Base-by-base conservation (phyloP, 2,888 invertebrate genomes). In the Phasia obesa region DNA sequence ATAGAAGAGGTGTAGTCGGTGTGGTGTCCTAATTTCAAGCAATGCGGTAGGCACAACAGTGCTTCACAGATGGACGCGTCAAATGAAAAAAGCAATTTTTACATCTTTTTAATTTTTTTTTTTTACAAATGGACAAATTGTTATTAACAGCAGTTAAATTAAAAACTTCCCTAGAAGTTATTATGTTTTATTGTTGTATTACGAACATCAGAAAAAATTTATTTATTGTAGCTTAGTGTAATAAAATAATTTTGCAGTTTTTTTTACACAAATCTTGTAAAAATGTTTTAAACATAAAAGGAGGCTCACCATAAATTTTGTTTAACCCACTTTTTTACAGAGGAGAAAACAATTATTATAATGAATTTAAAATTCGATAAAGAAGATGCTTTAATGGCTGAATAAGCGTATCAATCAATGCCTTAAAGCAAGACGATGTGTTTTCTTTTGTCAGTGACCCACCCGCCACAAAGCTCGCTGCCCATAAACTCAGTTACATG, bases 271-370 rank as follows among this genome's bases (percentile, higher is more conserved):
- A 25, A 1, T 55, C 27, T 27, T 55, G 0, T 23, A n/a, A 42
- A 69, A 44, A 38, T 38, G 15, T 38, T 27, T 7, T 31, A 70
- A 44, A 57, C 27, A 44, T 2, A 38, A 38, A 38, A 38, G 23
- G 4, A 42, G 42, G 15, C 4, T 19, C 7, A 0, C 9, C 21
- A 57, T 70, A 70, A 57, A 70, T 57, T 57, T 21, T 27, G 4
- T 44, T 57, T 70, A 57, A 70, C 69, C 44, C 57, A 70, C 4
- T n/a, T 23, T 44, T 11, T 65, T 15, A 35, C 31, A 65, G 38
- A 2, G 25, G 19, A 21, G 21, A 5, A 19, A 44, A 44, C 35
- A 35, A 38, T 15, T 38, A 38, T 23, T 51, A 31, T 13, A 51
- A 38, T 51, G 19, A 65, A 65, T 65, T 51, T 51, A 19, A 51